Conservation (phyloP, 1,140 invertebrate species). For the Oncopodura yosiiana region DNA sequence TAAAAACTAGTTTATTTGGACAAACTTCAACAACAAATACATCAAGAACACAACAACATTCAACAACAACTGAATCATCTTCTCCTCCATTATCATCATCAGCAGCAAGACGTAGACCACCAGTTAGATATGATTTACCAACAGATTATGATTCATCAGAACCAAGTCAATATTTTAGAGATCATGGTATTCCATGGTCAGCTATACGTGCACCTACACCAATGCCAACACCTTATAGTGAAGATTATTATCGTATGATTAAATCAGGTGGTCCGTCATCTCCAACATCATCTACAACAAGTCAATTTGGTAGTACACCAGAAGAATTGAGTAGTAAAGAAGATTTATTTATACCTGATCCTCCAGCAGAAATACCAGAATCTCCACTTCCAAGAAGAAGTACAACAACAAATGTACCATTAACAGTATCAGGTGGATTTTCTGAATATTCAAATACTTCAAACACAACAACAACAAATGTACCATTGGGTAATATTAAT, state of each 20-base stretch:
- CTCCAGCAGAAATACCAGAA: conserved; percentile 24
- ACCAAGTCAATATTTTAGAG: conserved; percentile 22
- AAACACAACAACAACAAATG: not conserved
- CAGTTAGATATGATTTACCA: conserved; percentile 3
- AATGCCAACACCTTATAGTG: conserved; percentile 27
- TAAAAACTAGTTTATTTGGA: conserved; percentile 19
- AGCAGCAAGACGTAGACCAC: not conserved
- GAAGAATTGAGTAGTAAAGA: conserved; percentile 26
- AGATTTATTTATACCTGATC: conserved; percentile 29
- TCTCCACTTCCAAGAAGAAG: conserved; percentile 22
- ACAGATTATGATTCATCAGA: conserved; percentile 24
- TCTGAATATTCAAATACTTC: not conserved
- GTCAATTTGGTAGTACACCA: conserved; percentile 26
- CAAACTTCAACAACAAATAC: not conserved
- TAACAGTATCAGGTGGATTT: too few species aligned
- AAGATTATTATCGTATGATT: conserved; percentile 32
- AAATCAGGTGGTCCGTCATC: conserved; percentile 31
- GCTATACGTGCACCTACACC: conserved; percentile 30
- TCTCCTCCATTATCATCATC: not conserved
- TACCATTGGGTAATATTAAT: too few species aligned
- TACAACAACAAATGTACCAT: not conserved
- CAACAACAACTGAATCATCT: not conserved
- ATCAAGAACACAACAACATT: not conserved
- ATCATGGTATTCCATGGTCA: conserved; percentile 23
- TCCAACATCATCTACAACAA: conserved; percentile 30